phyloP scores from a whole-genome alignment of 2,888 invertebrate species.

The Philereme transversata region DNA sequence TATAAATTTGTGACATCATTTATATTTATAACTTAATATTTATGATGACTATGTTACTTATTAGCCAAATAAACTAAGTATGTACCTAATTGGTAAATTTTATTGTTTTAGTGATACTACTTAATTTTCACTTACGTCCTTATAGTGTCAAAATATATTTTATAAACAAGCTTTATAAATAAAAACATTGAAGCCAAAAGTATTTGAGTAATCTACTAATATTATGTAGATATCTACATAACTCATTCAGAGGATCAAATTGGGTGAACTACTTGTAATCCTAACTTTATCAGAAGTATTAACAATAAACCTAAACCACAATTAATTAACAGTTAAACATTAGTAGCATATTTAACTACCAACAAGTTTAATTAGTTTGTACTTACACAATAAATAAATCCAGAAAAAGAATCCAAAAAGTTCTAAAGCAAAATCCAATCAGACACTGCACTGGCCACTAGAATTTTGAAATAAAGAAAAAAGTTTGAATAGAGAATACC shows the following conservation, averaged over 20 bases:
- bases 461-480: slow-evolving; percentile 43
- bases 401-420: slow-evolving; percentile 59
- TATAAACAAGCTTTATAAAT: too few species aligned
- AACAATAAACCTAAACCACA: not conserved
- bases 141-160: too few species aligned
- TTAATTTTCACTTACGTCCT: too few species aligned
- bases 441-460: slow-evolving; percentile 71
- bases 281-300: not conserved
- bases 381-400: slow-evolving; percentile 72
- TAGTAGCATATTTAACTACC: too few species aligned
- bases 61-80: too few species aligned
- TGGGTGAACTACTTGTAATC: not conserved
- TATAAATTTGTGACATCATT: not conserved
- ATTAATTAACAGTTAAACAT: too few species aligned
- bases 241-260: slow-evolving; percentile 7
- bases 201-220: too few species aligned
- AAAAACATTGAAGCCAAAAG: too few species aligned
- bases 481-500: slow-evolving; percentile 51
- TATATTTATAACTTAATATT: not conserved
- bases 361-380: slow-evolving; percentile 22
- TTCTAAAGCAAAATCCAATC: slow-evolving; percentile 54
- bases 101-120: too few species aligned
- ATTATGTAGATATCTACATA: too few species aligned
- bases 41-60: too few species aligned
- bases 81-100: too few species aligned